Base-by-base conservation (phyloP, 2,113 vertebrate genomes). In the Gobiocypris rarus region DNA sequence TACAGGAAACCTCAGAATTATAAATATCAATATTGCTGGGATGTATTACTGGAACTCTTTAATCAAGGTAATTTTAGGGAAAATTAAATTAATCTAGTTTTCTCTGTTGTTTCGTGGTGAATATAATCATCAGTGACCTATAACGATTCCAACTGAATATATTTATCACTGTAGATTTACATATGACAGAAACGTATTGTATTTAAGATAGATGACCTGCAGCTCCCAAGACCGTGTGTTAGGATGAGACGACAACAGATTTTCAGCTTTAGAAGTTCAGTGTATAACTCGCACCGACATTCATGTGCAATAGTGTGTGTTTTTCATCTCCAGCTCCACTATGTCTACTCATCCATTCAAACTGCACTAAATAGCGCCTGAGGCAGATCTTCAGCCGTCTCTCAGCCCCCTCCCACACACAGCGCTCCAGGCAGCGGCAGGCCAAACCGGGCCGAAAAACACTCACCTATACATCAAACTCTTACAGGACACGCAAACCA, bases 341-440 rank as follows among this genome's bases (percentile, higher is more conserved):
- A 87, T 93, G 90, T 93, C 88, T 93, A 89, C 92, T 95, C 92
- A 95, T 89, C 91, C 92, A 94, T 95, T 94, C 93, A 91, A 89
- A 92, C 91, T 92, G 90, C 89, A 93, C 93, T 93, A 93, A 93
- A 89, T 88, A 82, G 86, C 89, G 94, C 95, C 95, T 31, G 87
- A 90, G 92, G 93, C 90, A 0, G 22, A 90, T 89, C 63, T 86
- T 41, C 65, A 71, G 41, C 22, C 22, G 70, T 81, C 70, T 75
- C 90, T 83, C 52, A 87, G 82, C 48, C 63, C 34, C 80, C 79
- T 81, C 83, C 22, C 74, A 83, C 87, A 70, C 70, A 73, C 38
- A 65, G 17, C 1, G 24, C 28, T 56, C 24, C 34, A 43, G 67
- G 28, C 28, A 31, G 28, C 28, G 28, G 28, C 28, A 31, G 28